A percentile compares a stretch with the other conserved stretches of the same genome.
These are phyloP conservation scores for Nasonia giraulti DNA, from an alignment of 1,140 invertebrate genomes.

Conservation along the genomic window DNA sequence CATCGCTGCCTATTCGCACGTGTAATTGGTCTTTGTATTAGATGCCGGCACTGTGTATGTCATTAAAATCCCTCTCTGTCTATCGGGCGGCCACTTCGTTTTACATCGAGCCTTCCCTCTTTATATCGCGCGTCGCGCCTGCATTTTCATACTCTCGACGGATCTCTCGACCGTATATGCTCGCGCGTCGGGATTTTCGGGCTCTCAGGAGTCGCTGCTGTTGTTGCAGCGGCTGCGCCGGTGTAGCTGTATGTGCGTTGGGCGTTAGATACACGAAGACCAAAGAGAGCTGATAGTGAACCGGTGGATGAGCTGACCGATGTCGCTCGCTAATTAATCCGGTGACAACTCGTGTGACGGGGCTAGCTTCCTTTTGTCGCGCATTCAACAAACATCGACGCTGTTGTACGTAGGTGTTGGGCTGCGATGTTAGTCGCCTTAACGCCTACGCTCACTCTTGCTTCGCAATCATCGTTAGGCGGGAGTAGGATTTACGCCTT, in stretches of 20 bases:
- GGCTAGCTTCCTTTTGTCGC: background rate
- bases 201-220: too few relatives aligned
- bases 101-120: background rate
- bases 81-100: background rate
- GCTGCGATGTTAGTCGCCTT: too few relatives aligned
- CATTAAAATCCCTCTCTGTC: constrained; percentile 19
- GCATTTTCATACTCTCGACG: background rate
- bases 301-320: background rate
- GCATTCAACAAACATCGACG: background rate
- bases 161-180: background rate
- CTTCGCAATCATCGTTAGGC: background rate
- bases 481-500: background rate
- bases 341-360: background rate
- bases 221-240: too few relatives aligned
- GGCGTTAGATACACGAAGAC: background rate
- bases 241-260: background rate
- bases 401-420: too few relatives aligned
- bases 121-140: background rate
- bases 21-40: constrained; percentile 26
- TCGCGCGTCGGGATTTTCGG: too few relatives aligned
- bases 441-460: background rate
- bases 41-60: background rate
- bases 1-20: background rate
- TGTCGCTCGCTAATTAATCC: background rate
- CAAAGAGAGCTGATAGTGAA: background rate